phyloP scores from a whole-genome alignment of 2,113 vertebrate genomes.

The Natator depressus region DNA sequence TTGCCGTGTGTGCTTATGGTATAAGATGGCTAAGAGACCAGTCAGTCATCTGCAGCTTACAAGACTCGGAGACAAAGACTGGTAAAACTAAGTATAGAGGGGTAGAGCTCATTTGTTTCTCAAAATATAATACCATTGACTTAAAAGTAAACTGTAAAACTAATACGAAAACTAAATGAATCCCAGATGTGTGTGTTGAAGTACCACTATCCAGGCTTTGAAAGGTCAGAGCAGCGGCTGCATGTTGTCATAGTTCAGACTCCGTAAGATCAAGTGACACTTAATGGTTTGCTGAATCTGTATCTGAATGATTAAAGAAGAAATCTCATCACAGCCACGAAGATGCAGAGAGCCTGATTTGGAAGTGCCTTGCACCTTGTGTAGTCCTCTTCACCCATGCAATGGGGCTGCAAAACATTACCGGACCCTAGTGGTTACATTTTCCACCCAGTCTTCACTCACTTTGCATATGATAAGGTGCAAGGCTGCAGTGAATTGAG shows the following conservation, averaged over 20 bases:
- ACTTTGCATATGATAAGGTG: neutral
- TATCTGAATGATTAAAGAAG: neutral
- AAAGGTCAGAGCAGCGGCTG: neutral
- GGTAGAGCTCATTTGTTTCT: neutral
- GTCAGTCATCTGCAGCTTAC: slow-evolving; percentile 19
- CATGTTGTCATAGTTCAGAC: neutral
- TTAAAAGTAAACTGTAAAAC: neutral
- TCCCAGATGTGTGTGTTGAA: slow-evolving; percentile 9
- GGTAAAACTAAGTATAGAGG: neutral
- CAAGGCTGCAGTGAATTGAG: accelerated
- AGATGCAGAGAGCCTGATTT: neutral
- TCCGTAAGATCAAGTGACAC: neutral
- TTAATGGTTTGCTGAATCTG: neutral
- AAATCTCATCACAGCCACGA: neutral
- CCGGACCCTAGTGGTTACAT: neutral
- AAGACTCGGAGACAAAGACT: neutral
- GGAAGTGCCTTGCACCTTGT: neutral
- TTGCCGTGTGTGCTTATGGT: neutral
- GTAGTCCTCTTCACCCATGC: neutral
- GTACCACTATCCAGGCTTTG: neutral
- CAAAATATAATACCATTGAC: neutral
- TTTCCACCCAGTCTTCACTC: neutral
- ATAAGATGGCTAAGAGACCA: neutral
- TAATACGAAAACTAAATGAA: slow-evolving; percentile 27
- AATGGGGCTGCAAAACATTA: neutral